These are phyloP conservation scores for Hecatera dysodea DNA, from an alignment of 2,888 invertebrate genomes.

Conservation along the genomic window DNA sequence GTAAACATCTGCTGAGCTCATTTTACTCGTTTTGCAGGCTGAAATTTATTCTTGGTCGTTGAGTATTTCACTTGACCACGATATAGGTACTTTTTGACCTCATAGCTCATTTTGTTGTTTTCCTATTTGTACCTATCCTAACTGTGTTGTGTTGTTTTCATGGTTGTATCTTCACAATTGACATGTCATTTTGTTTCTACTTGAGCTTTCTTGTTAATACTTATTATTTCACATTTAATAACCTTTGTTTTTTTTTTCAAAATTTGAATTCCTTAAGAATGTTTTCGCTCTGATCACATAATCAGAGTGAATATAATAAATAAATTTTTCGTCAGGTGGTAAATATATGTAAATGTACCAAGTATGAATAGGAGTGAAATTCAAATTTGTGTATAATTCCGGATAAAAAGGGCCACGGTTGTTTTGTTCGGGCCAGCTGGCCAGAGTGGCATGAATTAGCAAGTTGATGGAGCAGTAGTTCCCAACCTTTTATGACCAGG, in stretches of 20 bases:
- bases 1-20: constrained; percentile 72
- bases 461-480: constrained; percentile 63
- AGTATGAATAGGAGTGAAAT: constrained; percentile 59
- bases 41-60: constrained; percentile 49
- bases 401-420: constrained; percentile 63
- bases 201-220: background rate
- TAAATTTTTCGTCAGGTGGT: constrained; percentile 62
- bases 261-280: constrained; percentile 46
- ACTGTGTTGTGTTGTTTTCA: background rate
- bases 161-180: background rate
- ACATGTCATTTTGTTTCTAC: constrained; percentile 7
- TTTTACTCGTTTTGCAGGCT: constrained; percentile 53
- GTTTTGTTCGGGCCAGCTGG: constrained; percentile 73
- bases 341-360: constrained; percentile 56
- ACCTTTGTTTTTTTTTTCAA: background rate
- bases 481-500: background rate
- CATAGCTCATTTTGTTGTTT: constrained; percentile 1
- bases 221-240: constrained; percentile 16
- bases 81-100: constrained; percentile 2
- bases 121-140: background rate
- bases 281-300: constrained; percentile 33
- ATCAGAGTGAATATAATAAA: constrained; percentile 54
- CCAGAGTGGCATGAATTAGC: constrained; percentile 72
- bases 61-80: constrained; percentile 18
- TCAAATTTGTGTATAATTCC: constrained; percentile 61